Evolutionary conservation across 1,140 invertebrate species (phyloP).

Genomic region (Coptotermes formosanus): DNA sequence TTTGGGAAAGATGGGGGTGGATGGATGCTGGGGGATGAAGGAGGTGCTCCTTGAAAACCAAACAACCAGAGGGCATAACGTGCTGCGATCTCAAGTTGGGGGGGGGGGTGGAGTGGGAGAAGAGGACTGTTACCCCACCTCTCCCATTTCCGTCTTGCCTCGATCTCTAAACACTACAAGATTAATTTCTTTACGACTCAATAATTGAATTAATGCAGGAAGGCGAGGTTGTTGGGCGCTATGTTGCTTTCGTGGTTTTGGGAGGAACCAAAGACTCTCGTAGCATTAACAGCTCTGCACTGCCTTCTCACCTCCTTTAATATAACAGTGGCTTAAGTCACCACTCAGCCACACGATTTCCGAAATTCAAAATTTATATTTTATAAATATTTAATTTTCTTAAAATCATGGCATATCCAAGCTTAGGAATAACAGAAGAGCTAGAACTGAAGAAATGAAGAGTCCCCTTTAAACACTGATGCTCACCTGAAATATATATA

Average conservation of each 20-base stretch:
- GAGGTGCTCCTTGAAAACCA: slow-evolving; percentile 24
- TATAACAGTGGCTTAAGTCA: background rate
- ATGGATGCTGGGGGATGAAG: slow-evolving; percentile 18
- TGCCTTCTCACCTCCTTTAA: background rate
- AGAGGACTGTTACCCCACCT: background rate
- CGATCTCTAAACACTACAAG: slow-evolving; percentile 29
- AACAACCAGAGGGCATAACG: slow-evolving; percentile 22
- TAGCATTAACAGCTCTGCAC: slow-evolving; percentile 1
- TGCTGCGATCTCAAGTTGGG: background rate
- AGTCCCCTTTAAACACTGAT: too few species aligned
- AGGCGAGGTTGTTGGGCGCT: slow-evolving; percentile 4
- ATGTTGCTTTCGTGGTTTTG: background rate
- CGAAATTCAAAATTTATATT: too few species aligned
- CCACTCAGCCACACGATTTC: too few species aligned
- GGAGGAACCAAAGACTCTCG: background rate
- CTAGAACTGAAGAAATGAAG: too few species aligned
- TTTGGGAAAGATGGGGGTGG: background rate
- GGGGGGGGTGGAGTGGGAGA: too few species aligned
- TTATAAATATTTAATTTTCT: too few species aligned
- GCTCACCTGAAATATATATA: too few species aligned
- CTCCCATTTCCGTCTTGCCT: slow-evolving; percentile 2
- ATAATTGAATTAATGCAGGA: slow-evolving; percentile 32
- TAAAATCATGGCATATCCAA: too few species aligned
- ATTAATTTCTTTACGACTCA: slow-evolving; percentile 34
- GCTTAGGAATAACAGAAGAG: too few species aligned